These are phyloP conservation scores for Heliconius erato DNA, from an alignment of 2,888 invertebrate species.

Conservation along the genomic window DNA sequence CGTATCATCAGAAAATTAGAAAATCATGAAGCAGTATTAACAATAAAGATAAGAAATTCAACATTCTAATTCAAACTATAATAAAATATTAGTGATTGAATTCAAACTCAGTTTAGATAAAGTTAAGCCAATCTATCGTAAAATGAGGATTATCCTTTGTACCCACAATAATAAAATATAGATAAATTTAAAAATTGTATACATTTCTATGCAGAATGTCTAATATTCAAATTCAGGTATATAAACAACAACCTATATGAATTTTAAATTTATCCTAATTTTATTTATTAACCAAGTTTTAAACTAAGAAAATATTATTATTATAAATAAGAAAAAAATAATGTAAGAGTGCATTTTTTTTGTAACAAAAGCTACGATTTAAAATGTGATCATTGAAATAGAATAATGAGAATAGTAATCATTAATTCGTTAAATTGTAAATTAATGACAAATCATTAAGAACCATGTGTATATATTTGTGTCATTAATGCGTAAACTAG, in stretches of 20 bases:
- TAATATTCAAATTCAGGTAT: neutral
- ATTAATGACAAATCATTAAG: conserved; percentile 14
- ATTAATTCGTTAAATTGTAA: conserved; percentile 16
- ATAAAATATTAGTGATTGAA: too few species aligned
- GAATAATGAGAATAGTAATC: conserved; percentile 6
- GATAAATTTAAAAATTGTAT: neutral
- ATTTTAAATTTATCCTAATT: neutral
- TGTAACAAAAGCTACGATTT: conserved; percentile 9
- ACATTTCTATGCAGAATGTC: neutral
- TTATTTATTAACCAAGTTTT: neutral
- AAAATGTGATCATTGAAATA: conserved; percentile 20
- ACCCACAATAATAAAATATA: neutral
- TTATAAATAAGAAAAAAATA: neutral
- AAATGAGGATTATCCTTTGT: neutral
- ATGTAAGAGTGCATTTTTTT: conserved; percentile 6
- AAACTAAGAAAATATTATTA: neutral
- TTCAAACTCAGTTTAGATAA: neutral
- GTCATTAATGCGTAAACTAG: conserved; percentile 31
- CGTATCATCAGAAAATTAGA: neutral
- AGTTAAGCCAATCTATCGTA: neutral
- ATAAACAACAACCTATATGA: neutral
- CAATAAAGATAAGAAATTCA: neutral
- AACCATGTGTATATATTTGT: conserved; percentile 26
- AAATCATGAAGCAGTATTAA: neutral
- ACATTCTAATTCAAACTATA: too few species aligned